Conservation (phyloP, 2,888 invertebrate species). For the Tolmerus cingulatus region DNA sequence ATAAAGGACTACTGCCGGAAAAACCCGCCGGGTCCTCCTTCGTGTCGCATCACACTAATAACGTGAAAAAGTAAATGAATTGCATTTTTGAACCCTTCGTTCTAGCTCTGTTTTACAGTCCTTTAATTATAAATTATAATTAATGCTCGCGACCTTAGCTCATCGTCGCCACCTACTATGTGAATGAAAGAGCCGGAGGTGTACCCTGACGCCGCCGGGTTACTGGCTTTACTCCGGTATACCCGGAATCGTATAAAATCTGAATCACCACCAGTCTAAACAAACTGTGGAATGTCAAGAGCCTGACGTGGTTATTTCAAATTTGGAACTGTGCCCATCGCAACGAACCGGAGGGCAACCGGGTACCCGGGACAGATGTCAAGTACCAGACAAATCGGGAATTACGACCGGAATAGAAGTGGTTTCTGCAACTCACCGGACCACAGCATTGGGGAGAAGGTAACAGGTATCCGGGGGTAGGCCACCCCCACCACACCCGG, state of each 20-base stretch:
- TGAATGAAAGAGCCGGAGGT: neutral
- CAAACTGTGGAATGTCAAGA: neutral
- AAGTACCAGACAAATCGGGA: slow-evolving; percentile 20
- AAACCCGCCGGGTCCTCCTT: neutral
- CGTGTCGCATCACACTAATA: neutral
- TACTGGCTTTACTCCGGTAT: neutral
- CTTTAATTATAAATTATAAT: slow-evolving; percentile 29
- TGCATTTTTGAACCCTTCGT: slow-evolving; percentile 14
- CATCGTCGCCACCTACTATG: neutral
- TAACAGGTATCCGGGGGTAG: neutral
- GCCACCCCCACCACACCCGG: neutral
- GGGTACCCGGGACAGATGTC: slow-evolving; percentile 4
- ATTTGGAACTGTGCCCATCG: neutral
- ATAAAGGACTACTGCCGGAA: neutral
- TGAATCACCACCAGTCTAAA: neutral
- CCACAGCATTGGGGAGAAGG: neutral
- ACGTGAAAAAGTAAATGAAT: slow-evolving; percentile 12
- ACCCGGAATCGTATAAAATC: neutral
- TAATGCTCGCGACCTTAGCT: neutral
- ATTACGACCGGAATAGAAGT: slow-evolving; percentile 6
- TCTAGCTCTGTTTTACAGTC: neutral
- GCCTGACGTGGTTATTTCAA: neutral
- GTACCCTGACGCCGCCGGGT: neutral
- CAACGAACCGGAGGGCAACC: neutral
- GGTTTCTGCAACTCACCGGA: neutral